phyloP scores from a whole-genome alignment of 2,888 invertebrate genomes.

The Cybosia mesomella region DNA sequence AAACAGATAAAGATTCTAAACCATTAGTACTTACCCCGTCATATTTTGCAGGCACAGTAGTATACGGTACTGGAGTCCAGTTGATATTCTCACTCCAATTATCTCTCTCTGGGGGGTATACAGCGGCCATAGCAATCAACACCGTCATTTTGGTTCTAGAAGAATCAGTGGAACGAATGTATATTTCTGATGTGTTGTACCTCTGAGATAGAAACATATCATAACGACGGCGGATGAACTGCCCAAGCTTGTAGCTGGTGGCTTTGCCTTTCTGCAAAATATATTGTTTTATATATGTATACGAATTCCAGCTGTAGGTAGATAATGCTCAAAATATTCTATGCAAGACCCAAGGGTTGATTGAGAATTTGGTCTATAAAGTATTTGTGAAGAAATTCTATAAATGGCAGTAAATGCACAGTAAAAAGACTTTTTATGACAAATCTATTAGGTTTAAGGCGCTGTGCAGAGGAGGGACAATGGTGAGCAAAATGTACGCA shows the following conservation, averaged over 20 bases:
- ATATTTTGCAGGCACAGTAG: slow-evolving; percentile 58
- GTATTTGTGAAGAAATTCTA: too few species aligned
- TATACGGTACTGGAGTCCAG: slow-evolving; percentile 65
- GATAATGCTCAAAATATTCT: too few species aligned
- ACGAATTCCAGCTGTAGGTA: too few species aligned
- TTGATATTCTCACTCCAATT: slow-evolving; percentile 35
- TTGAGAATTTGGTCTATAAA: too few species aligned
- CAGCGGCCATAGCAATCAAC: slow-evolving; percentile 21
- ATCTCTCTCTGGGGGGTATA: background rate
- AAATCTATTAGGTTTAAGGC: too few species aligned
- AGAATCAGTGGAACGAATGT: slow-evolving; percentile 66
- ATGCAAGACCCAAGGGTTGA: too few species aligned
- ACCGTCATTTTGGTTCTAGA: slow-evolving; percentile 67
- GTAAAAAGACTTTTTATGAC: too few species aligned
- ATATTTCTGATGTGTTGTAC: slow-evolving; percentile 67
- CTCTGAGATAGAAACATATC: slow-evolving; percentile 50
- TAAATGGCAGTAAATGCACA: too few species aligned
- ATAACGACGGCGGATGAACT: slow-evolving; percentile 58
- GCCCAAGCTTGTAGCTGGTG: slow-evolving; percentile 53
- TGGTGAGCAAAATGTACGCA: too few species aligned
- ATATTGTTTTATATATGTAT: background rate
- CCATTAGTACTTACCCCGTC: slow-evolving; percentile 59
- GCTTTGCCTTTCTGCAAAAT: slow-evolving; percentile 52
- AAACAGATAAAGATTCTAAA: background rate
- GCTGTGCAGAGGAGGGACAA: too few species aligned